Conservation (phyloP, 2,888 invertebrate genomes). For the Leucoma salicis region DNA sequence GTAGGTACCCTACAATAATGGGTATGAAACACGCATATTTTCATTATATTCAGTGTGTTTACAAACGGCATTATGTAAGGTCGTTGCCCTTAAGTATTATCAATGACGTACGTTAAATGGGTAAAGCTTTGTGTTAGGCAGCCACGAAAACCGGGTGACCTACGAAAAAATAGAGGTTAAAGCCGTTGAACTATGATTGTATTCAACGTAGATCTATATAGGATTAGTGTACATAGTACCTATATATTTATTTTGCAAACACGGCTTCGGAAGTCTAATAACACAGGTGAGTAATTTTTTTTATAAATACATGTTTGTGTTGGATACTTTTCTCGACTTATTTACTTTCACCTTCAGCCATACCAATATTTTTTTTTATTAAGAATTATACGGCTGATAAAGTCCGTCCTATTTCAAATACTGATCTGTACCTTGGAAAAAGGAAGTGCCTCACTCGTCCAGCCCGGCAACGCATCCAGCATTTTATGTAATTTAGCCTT, state of each 20-base stretch:
- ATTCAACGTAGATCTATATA: background rate
- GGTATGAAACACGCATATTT: conserved; percentile 18
- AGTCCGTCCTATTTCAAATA: no score
- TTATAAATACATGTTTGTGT: no score
- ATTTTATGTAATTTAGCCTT: no score
- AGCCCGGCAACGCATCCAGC: no score
- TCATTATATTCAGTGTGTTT: conserved; percentile 9
- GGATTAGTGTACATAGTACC: background rate
- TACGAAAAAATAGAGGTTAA: background rate
- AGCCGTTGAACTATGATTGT: background rate
- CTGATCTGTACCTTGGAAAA: no score
- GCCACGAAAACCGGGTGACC: background rate
- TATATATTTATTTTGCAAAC: background rate
- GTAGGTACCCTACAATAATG: conserved; percentile 11
- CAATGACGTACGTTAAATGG: background rate
- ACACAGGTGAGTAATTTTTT: no score
- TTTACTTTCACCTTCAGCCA: no score
- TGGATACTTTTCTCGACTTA: no score
- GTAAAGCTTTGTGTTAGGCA: conserved; percentile 1
- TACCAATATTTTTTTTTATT: no score
- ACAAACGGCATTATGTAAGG: conserved; percentile 2
- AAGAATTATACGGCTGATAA: no score
- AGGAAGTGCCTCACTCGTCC: no score
- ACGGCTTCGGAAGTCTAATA: no score
- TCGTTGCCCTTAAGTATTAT: conserved; percentile 3